Evolutionary conservation across 2,113 vertebrate genomes (phyloP), one percentile per base, ranked within the genome.

Genomic region (Romanogobio albipinnatus): DNA sequence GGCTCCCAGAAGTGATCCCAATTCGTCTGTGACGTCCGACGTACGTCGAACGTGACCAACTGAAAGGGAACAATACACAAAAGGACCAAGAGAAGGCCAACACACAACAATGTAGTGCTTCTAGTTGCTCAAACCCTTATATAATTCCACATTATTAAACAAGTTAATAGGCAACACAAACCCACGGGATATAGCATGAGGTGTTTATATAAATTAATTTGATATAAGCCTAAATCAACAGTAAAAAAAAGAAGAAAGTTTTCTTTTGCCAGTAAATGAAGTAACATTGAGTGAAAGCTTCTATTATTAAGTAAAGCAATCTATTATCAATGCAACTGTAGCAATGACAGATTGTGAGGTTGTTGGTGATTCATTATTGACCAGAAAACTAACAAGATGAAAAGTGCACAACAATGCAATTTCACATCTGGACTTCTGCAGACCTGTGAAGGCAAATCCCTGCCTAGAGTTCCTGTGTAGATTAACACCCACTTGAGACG

Each of bases 401-500:
- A 92, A 93, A 92, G 88, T 92, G 88, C 91, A 91, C 87, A 88
- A 86, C 90, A 91, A 88, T 88, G 91, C 90, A 93, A 88, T 92
- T 93, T 91, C 92, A 93, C 92, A 93, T 94, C 92, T 94, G 93
- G 84, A 81, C 86, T 89, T 86, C 58, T 79, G 82, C 84, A 87
- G 87, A 90, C 87, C 89, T 90, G 88, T 90, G 88, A 90, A 92
- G 91, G 92, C 91, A 92, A 92, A 92, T 92, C 91, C 87, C 86
- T 92, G 85, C 85, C 90, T 93, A 92, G 89, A 91, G 93, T 92
- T 92, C 91, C 92, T 90, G 88, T 90, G 90, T 91, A 93, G 91
- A 94, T 94, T 93, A 95, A 94, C 91, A 93, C 92, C 91, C 93
- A 94, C 93, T 93, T 91, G 92, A 94, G 92, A 93, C 89, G 62